Base-by-base conservation (phyloP, 2,113 vertebrate species). In the Proteles cristata region DNA sequence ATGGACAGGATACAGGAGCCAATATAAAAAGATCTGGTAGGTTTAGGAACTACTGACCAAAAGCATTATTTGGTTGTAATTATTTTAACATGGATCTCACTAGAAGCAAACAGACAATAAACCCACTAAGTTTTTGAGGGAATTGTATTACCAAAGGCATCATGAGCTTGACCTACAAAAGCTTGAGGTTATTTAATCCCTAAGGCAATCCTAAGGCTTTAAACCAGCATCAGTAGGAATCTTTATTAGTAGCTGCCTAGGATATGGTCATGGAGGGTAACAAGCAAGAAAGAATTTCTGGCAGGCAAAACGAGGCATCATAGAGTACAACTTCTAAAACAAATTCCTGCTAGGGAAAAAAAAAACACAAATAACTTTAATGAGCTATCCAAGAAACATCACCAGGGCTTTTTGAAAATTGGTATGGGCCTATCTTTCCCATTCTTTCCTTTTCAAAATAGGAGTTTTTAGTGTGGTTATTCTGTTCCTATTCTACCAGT, bases 141-240 rank as follows among this genome's bases (percentile, higher is more conserved):
- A 68, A 69, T 68, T 92, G 85, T 91, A 96, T 63, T 86, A 90
- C 50, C 43, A 91, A 88, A 86, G 11, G 65, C 58, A 31, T 83
- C 8, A 33, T 3, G 76, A 88, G 21, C 21, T 35, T 92, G 26
- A 12, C 25, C 31, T 88, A 31, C 1, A 90, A 85, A 94, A 61
- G 45, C 25, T 21, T 87, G 11, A 68, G 17, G 35, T 83, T 66
- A 81, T 87, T 48, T 96, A 48, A 80, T 45, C n/a, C 53, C 12
- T 65, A 93, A 88, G 73, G 28, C 15, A 96, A 76, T 1, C 17
- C 33, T 74, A 31, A 35, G 68, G 23, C 15, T 90, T 95, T 53
- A 86, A 66, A 77, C 23, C 58, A 77, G 17, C 61, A 95, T 45
- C 17, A 82, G 31, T 1, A 86, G 23, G n/a, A 89, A 90, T 50